Base-by-base conservation (phyloP, 2,113 vertebrate species). In the Bubo bubo region DNA sequence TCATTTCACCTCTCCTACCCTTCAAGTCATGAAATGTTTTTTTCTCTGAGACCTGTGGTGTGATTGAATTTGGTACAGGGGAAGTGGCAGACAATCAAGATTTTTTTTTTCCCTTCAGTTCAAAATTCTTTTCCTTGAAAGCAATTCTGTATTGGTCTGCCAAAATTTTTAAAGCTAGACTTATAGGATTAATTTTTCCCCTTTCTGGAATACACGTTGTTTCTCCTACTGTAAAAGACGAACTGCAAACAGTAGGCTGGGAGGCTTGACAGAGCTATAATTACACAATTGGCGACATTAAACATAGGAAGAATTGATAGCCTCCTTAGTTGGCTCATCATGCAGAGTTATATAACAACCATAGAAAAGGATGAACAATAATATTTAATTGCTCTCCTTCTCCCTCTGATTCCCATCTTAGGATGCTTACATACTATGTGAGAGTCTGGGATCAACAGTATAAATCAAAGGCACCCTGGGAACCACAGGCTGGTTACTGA, bases 181-280 rank as follows among this genome's bases (percentile, higher is more conserved):
- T 94, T 97, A 95, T 12, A 95, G 62, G 66, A 88, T 73, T 89
- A 8, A 56, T 89, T 85, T 85, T 39, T 64, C 24, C 58, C 32
- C 66, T 85, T 91, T 91, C 86, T 94, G 83, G 91, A 89, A 81
- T 45, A 94, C 43, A 63, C 77, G 58, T 79, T 93, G 73, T 93
- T 94, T 82, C 93, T 91, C 76, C 89, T 90, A 27, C 91, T 95
- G 84, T 87, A 95, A 95, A 50, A 93, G 53, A 52, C 91, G 75
- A n/a, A 80, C 70, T 94, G 71, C 83, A 85, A 85, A 97, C 94
- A 96, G 95, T 94, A 96, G 95, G 91, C 70, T 90, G 89, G 80
- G 77, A 95, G 72, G 56, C 62, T 85, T 95, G 95, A 90, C 93
- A 94, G 86, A 93, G 58, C 80, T 96, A 55, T 94, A 95, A 84